These are phyloP conservation scores for Apodemia hepburni DNA, from an alignment of 2,888 invertebrate species.

Conservation along the genomic window DNA sequence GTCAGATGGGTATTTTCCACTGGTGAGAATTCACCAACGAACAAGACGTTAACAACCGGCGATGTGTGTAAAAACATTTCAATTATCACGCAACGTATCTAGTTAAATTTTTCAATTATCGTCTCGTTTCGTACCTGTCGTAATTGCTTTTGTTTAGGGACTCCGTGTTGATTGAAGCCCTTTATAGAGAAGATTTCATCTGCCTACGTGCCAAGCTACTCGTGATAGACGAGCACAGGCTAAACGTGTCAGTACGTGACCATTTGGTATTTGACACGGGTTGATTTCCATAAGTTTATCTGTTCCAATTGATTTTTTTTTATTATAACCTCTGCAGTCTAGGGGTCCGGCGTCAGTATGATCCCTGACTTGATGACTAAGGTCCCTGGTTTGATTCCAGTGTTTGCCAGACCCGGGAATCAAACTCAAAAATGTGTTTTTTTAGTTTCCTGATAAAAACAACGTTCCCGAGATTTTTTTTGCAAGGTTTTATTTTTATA, in stretches of 20 bases:
- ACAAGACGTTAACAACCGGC: not conserved
- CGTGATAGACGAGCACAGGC: not conserved
- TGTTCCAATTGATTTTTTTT: too few species aligned
- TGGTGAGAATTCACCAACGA: not conserved
- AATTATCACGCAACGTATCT: constrained; percentile 4
- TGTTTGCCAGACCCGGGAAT: too few species aligned
- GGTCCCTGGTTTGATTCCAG: too few species aligned
- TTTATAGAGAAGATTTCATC: not conserved
- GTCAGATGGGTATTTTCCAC: constrained; percentile 11
- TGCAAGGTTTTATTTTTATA: too few species aligned
- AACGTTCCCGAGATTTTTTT: too few species aligned
- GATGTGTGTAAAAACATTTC: constrained; percentile 12
- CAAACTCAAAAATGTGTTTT: too few species aligned
- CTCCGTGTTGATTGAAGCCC: not conserved
- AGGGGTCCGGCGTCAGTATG: too few species aligned
- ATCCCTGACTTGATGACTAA: too few species aligned
- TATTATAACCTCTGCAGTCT: too few species aligned
- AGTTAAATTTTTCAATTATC: constrained; percentile 8
- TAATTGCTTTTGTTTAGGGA: constrained; percentile 5
- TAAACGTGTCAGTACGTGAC: not conserved
- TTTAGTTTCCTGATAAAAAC: too few species aligned
- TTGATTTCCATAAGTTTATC: too few species aligned
- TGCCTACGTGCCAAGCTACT: not conserved
- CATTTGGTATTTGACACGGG: not conserved
- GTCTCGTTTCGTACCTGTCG: constrained; percentile 7